Evolutionary conservation across 2,888 invertebrate species (phyloP).

Genomic region (Euproctis similis): DNA sequence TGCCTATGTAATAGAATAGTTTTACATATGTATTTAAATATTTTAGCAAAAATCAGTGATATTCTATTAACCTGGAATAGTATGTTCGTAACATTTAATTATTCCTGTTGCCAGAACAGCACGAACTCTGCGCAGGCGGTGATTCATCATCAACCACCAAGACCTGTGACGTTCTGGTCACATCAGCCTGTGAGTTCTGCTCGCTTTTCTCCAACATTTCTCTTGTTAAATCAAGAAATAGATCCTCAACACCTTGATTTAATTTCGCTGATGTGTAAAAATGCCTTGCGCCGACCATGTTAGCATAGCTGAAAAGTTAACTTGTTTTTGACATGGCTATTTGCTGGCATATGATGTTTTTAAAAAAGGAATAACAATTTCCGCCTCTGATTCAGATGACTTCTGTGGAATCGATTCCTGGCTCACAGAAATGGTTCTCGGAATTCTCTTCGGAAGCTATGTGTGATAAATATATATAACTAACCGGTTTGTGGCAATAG

Average conservation of each 20-base stretch:
- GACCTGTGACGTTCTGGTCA: constrained; percentile 44
- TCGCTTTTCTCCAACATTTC: constrained; percentile 79
- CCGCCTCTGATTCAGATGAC: too few relatives aligned
- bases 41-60: too few relatives aligned
- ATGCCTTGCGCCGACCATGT: constrained; percentile 93
- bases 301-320: constrained; percentile 88
- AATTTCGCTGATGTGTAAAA: constrained; percentile 95
- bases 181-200: constrained; percentile 38
- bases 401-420: not conserved
- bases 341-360: too few relatives aligned
- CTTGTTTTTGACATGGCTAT: too few relatives aligned
- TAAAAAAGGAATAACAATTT: too few relatives aligned
- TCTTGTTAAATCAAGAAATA: constrained; percentile 89
- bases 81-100: constrained; percentile 20
- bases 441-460: too few relatives aligned
- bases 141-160: constrained; percentile 63
- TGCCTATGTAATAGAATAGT: too few relatives aligned
- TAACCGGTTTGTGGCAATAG: not conserved
- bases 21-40: too few relatives aligned
- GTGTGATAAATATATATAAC: too few relatives aligned
- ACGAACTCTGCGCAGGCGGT: constrained; percentile 41
- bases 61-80: too few relatives aligned
- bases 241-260: constrained; percentile 92
- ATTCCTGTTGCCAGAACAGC: constrained; percentile 48
- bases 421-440: too few relatives aligned